Evolutionary conservation across 2,797 vertebrate species (phyloP).

Genomic region (Myoxocephalus aenaeus): DNA sequence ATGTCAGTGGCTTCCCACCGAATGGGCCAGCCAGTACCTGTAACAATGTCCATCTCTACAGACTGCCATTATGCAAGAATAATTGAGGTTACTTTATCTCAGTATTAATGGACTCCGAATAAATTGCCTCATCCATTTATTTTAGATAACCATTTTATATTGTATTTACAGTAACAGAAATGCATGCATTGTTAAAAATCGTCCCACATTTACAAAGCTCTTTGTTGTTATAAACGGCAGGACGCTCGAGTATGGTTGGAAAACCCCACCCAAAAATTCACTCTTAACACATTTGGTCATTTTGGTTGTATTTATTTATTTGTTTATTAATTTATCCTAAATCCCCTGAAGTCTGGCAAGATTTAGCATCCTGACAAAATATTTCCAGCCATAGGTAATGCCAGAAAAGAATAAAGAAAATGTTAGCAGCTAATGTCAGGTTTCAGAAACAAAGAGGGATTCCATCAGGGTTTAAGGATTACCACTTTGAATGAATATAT

Average conservation of each 20-base stretch:
- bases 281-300: neutral
- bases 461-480: neutral
- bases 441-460: neutral
- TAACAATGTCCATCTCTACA: constrained; percentile 55
- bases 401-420: neutral
- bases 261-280: constrained; percentile 56
- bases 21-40: constrained; percentile 58
- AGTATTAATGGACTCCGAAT: constrained; percentile 30
- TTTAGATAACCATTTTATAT: constrained; percentile 14
- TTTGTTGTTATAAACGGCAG: neutral
- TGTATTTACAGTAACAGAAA: constrained; percentile 33
- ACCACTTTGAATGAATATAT: no score
- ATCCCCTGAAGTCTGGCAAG: neutral
- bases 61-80: constrained; percentile 50
- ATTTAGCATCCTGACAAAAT: neutral
- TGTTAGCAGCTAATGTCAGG: neutral
- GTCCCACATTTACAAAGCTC: neutral
- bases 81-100: constrained; percentile 60
- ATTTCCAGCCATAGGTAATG: neutral
- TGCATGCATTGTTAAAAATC: constrained; percentile 37
- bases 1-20: constrained; percentile 43
- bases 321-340: neutral
- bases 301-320: constrained; percentile 1
- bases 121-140: constrained; percentile 27
- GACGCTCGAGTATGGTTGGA: neutral